phyloP scores from a whole-genome alignment of 1,140 invertebrate species.

The Magallana ariakensis region DNA sequence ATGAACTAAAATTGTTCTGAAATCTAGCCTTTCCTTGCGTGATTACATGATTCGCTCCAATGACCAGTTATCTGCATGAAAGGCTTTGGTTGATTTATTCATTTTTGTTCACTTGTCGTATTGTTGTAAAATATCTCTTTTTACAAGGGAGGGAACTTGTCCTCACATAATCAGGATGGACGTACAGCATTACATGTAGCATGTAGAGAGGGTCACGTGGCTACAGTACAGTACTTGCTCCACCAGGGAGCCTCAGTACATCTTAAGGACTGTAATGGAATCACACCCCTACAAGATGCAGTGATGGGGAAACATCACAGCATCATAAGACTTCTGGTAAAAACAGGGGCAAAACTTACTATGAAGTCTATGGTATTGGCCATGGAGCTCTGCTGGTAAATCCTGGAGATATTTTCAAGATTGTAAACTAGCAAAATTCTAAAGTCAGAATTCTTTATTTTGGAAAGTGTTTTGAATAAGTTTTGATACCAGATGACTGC shows the following conservation, averaged over 20 bases:
- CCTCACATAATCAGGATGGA: conserved; percentile 87
- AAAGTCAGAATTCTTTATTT: too few relatives aligned
- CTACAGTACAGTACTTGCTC: conserved; percentile 88
- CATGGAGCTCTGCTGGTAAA: conserved; percentile 82
- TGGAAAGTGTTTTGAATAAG: too few relatives aligned
- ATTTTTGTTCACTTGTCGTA: too few relatives aligned
- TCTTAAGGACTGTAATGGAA: conserved; percentile 83
- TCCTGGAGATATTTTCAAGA: too few relatives aligned
- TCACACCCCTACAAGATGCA: conserved; percentile 76
- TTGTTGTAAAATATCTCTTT: not conserved
- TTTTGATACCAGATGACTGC: too few relatives aligned
- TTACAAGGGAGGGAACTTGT: conserved; percentile 83
- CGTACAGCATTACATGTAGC: conserved; percentile 91
- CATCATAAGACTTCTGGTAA: too few relatives aligned
- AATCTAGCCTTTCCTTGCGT: too few relatives aligned
- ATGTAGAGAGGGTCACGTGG: conserved; percentile 85
- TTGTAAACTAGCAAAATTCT: too few relatives aligned
- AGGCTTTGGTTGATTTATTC: too few relatives aligned
- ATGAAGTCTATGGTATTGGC: conserved; percentile 81
- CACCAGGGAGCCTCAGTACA: conserved; percentile 92
- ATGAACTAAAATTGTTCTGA: too few relatives aligned
- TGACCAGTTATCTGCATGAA: too few relatives aligned
- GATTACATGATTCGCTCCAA: too few relatives aligned
- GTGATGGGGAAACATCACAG: conserved; percentile 70
- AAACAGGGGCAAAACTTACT: conserved; percentile 85